phyloP scores from a whole-genome alignment of 2,888 invertebrate genomes.

The Nymphalis c-album region DNA sequence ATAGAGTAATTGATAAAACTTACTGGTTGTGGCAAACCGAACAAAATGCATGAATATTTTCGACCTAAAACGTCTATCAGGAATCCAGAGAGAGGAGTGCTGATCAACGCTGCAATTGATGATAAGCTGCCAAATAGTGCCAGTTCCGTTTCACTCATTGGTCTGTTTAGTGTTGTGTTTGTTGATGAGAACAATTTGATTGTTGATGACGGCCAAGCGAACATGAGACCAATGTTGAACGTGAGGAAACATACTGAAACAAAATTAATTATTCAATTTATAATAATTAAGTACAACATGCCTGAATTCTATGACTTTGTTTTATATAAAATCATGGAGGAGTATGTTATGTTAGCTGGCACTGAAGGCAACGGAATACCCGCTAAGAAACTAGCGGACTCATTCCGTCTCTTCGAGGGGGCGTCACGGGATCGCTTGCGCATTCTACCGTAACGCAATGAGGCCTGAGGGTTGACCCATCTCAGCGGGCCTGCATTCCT shows the following conservation, averaged over 20 bases:
- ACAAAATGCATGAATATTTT: slow-evolving; percentile 44
- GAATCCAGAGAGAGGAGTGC: slow-evolving; percentile 48
- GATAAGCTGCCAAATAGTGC: slow-evolving; percentile 53
- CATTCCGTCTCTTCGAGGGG: too few relatives aligned
- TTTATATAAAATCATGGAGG: too few relatives aligned
- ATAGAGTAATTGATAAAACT: slow-evolving; percentile 13
- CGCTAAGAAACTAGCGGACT: too few relatives aligned
- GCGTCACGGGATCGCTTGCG: too few relatives aligned
- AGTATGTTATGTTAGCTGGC: too few relatives aligned
- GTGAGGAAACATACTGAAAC: slow-evolving; percentile 59
- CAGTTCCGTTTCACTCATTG: slow-evolving; percentile 51
- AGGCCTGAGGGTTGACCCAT: too few relatives aligned
- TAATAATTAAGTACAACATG: too few relatives aligned
- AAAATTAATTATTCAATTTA: not conserved
- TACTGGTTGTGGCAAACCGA: slow-evolving; percentile 41
- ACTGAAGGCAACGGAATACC: too few relatives aligned
- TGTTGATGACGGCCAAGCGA: slow-evolving; percentile 64
- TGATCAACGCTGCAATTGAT: slow-evolving; percentile 47
- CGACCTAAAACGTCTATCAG: slow-evolving; percentile 52
- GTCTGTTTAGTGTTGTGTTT: slow-evolving; percentile 49
- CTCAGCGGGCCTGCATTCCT: too few relatives aligned
- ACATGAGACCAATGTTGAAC: slow-evolving; percentile 54
- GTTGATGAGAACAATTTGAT: slow-evolving; percentile 54
- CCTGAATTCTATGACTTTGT: too few relatives aligned
- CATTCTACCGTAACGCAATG: too few relatives aligned